phyloP scores from a whole-genome alignment of 1,140 invertebrate genomes.

The Holcopasites calliopsidis region DNA sequence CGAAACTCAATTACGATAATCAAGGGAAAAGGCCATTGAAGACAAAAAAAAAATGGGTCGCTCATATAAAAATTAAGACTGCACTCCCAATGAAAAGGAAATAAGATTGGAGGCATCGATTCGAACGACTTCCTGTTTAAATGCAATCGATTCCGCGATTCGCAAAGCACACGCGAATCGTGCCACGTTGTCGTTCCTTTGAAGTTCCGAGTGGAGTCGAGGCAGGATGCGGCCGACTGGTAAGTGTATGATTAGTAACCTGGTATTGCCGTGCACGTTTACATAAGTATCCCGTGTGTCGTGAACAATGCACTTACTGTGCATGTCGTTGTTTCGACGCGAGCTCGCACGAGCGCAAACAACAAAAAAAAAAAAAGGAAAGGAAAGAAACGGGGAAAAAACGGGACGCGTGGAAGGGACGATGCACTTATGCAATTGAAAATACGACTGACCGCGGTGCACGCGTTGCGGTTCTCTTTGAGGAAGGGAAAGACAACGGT shows the following conservation, averaged over 20 bases:
- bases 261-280: slow-evolving; percentile 72
- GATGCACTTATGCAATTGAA: slow-evolving; percentile 26
- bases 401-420: neutral
- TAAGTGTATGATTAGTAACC: slow-evolving; percentile 67
- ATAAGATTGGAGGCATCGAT: no score
- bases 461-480: neutral
- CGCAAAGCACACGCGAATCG: neutral
- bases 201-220: slow-evolving; percentile 29
- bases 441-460: no score
- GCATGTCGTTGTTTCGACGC: slow-evolving; percentile 48
- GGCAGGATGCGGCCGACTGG: slow-evolving; percentile 57
- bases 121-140: no score
- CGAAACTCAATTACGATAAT: neutral
- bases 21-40: neutral
- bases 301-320: slow-evolving; percentile 67
- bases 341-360: slow-evolving; percentile 52
- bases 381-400: neutral
- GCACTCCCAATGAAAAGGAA: no score
- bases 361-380: slow-evolving; percentile 48
- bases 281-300: slow-evolving; percentile 71
- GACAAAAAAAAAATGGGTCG: neutral
- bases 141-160: neutral
- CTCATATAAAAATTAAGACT: no score
- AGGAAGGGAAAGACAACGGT: slow-evolving; percentile 2
- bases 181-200: neutral